Evolutionary conservation across 2,888 invertebrate species (phyloP).

Genomic region (Cloeon dipterum): DNA sequence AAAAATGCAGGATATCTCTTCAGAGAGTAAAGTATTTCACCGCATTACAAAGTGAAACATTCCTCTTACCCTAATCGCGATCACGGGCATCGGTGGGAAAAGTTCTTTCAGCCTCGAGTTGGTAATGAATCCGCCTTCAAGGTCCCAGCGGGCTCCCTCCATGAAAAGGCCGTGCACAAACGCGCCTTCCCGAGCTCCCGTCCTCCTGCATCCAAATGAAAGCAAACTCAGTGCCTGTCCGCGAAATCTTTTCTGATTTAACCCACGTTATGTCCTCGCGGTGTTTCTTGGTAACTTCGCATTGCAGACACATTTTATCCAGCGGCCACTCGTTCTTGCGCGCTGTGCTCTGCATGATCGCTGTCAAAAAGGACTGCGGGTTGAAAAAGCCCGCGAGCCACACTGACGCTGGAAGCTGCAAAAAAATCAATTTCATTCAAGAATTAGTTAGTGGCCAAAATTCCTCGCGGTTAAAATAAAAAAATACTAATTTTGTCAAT

Average conservation of each 20-base stretch:
- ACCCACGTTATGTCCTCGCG: slow-evolving; percentile 58
- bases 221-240: too few species aligned
- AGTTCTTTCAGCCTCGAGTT: slow-evolving; percentile 76
- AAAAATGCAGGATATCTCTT: too few species aligned
- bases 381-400: slow-evolving; percentile 94
- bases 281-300: slow-evolving; percentile 79
- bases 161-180: slow-evolving; percentile 73
- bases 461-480: too few species aligned
- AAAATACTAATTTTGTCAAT: too few species aligned
- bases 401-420: slow-evolving; percentile 55
- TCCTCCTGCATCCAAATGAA: background rate
- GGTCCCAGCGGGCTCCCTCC: slow-evolving; percentile 92
- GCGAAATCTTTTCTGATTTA: too few species aligned
- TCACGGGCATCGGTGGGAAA: slow-evolving; percentile 74
- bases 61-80: slow-evolving; percentile 43
- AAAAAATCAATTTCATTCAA: too few species aligned
- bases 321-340: slow-evolving; percentile 89
- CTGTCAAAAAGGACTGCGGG: slow-evolving; percentile 88
- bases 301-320: slow-evolving; percentile 86
- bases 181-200: slow-evolving; percentile 62
- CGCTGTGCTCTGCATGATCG: slow-evolving; percentile 94
- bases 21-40: too few species aligned
- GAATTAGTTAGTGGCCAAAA: too few species aligned
- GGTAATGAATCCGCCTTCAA: slow-evolving; percentile 44
- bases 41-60: too few species aligned